Evolutionary conservation across 2,113 vertebrate genomes (phyloP), one percentile per base, ranked within the genome.

Genomic region (Oophaga pumilio): DNA sequence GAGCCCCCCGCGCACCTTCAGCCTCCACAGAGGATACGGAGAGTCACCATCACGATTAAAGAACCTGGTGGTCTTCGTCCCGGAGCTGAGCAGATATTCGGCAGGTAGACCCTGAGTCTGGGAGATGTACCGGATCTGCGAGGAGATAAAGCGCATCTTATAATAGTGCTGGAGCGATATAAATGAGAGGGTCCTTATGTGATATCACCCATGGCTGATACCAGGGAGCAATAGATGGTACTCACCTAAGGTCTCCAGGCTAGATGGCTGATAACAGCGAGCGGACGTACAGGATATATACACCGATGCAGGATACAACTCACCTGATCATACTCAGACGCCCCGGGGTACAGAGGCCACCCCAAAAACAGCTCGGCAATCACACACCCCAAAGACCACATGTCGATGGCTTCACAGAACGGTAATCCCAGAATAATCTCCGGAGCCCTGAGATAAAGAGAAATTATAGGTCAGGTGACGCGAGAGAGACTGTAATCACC

Each of bases 341-440:
- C 98, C 84, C 98, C 98, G 0, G 98, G 98, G 91, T 99, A 99
- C 84, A 99, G 94, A 0, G 98, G 98, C 98, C 98, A 99, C 85
- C 98, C 98, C 91, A 99, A 95, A 91, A 99, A 99, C 91, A 99
- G 96, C 92, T 99, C 98, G 1, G 98, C 98, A 73, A 99, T 99
- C 91, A 99, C 98, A 89, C 98, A 99, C 91, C 98, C 98, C 91
- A 99, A 92, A 0, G 98, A 99, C 98, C 98, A 99, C 98, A 99
- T 99, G 93, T 99, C 98, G 57, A 99, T 99, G 52, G 98, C 98
- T 93, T 99, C 98, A 49, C 97, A 98, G 91, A 99, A 99, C 0
- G 97, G 98, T 93, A 99, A 94, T 89, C 98, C 98, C 2, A 99
- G 95, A 94, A 99, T 99, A 94, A 99, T 99, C 95, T 99, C 98